Conservation (phyloP, 1,140 invertebrate genomes). For the Macrosteles quadrilineatus region DNA sequence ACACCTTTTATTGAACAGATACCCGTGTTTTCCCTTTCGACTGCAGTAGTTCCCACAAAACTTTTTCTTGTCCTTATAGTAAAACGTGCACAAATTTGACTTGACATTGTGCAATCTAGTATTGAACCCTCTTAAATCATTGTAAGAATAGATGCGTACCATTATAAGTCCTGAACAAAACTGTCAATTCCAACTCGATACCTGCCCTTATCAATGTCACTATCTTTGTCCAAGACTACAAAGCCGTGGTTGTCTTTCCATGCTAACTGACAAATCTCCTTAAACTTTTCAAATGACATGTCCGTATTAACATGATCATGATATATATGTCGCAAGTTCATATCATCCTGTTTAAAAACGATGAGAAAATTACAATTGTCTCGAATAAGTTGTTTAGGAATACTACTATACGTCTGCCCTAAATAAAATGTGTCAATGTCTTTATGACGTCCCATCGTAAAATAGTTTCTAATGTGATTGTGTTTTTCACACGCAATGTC, state of each 20-base stretch:
- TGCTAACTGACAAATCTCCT: constrained; percentile 35
- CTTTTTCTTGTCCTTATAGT: not conserved
- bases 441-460: constrained; percentile 49
- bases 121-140: not conserved
- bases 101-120: not conserved
- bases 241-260: constrained; percentile 44
- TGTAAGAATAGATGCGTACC: not conserved
- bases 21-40: not conserved
- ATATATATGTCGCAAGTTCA: constrained; percentile 49
- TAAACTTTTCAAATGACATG: constrained; percentile 42
- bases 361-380: constrained; percentile 50
- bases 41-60: constrained; percentile 24
- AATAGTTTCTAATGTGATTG: constrained; percentile 47
- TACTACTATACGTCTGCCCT: constrained; percentile 46
- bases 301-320: constrained; percentile 49
- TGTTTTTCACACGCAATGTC: constrained; percentile 48
- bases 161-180: constrained; percentile 33
- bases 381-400: constrained; percentile 49
- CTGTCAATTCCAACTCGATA: constrained; percentile 36
- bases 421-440: constrained; percentile 48
- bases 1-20: not conserved
- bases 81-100: not conserved
- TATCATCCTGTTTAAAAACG: constrained; percentile 49
- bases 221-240: constrained; percentile 45
- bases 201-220: constrained; percentile 36